phyloP scores from a whole-genome alignment of 2,888 invertebrate species.

The Helleia helle region DNA sequence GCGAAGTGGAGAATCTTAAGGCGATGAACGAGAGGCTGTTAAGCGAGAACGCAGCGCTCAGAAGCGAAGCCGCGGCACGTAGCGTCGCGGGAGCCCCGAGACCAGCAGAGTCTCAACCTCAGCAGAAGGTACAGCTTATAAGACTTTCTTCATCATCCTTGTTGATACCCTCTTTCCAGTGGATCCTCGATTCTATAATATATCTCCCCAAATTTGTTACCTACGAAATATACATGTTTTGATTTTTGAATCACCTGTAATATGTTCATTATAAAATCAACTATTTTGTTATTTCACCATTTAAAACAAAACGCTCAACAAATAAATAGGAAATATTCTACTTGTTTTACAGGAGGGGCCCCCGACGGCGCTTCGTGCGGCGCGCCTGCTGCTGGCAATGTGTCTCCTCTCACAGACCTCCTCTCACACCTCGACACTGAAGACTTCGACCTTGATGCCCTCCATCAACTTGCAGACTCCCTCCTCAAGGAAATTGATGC shows the following conservation, averaged over 20 bases:
- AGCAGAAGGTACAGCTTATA: constrained; percentile 80
- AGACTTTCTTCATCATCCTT: background rate
- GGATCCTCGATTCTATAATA: too few relatives aligned
- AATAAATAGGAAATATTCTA: too few relatives aligned
- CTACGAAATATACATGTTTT: too few relatives aligned
- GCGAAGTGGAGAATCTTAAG: constrained; percentile 78
- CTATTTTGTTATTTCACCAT: too few relatives aligned
- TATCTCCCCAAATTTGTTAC: too few relatives aligned
- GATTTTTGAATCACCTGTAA: too few relatives aligned
- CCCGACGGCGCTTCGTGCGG: constrained; percentile 81
- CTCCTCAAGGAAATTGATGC: constrained; percentile 86
- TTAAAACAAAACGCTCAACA: too few relatives aligned
- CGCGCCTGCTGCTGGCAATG: constrained; percentile 82
- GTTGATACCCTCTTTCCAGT: too few relatives aligned
- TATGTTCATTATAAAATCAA: too few relatives aligned
- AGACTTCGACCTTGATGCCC: constrained; percentile 77
- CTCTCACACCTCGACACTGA: constrained; percentile 85
- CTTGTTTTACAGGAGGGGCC: constrained; percentile 69
- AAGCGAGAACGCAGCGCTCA: constrained; percentile 77
- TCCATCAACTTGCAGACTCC: constrained; percentile 88
- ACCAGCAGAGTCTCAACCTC: constrained; percentile 93
- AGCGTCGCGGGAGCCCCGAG: constrained; percentile 81
- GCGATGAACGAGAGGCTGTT: constrained; percentile 80
- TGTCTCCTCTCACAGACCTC: constrained; percentile 90
- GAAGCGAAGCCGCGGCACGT: constrained; percentile 73